These are phyloP conservation scores for Furcula furcula DNA, from an alignment of 2,888 invertebrate genomes.

Conservation along the genomic window DNA sequence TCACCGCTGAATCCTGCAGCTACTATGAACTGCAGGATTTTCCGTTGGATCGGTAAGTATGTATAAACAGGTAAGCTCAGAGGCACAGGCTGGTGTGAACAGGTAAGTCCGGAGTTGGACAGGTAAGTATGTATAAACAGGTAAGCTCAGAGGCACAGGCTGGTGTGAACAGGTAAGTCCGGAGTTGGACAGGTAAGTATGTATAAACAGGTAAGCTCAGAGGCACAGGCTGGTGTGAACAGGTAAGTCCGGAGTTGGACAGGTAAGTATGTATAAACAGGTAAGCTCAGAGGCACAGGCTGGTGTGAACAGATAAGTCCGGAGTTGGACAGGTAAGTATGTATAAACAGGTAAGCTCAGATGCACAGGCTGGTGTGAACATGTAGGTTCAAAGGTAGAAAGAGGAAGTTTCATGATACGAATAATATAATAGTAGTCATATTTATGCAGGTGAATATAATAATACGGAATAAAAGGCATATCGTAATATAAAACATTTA, in stretches of 20 bases:
- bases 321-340: slow-evolving; percentile 4
- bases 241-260: background rate
- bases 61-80: slow-evolving; percentile 1
- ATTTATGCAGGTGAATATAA: background rate
- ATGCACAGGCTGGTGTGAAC: slow-evolving; percentile 1
- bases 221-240: background rate
- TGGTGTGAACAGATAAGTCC: too few relatives aligned
- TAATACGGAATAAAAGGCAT: too few relatives aligned
- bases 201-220: slow-evolving; percentile 1
- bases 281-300: too few relatives aligned
- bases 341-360: background rate
- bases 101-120: background rate
- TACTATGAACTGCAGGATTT: too few relatives aligned
- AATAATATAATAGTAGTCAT: background rate
- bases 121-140: slow-evolving; percentile 3
- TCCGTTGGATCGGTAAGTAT: slow-evolving; percentile 1
- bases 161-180: too few relatives aligned
- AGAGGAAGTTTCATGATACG: slow-evolving; percentile 1
- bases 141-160: too few relatives aligned
- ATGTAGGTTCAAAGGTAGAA: slow-evolving; percentile 3
- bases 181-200: slow-evolving; percentile 5
- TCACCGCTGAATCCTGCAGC: too few relatives aligned
- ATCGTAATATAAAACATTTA: slow-evolving; percentile 3
- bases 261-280: slow-evolving; percentile 3
- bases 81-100: background rate